Evolutionary conservation across 1,140 invertebrate genomes (phyloP).

Genomic region (Leptoteleia sp.): DNA sequence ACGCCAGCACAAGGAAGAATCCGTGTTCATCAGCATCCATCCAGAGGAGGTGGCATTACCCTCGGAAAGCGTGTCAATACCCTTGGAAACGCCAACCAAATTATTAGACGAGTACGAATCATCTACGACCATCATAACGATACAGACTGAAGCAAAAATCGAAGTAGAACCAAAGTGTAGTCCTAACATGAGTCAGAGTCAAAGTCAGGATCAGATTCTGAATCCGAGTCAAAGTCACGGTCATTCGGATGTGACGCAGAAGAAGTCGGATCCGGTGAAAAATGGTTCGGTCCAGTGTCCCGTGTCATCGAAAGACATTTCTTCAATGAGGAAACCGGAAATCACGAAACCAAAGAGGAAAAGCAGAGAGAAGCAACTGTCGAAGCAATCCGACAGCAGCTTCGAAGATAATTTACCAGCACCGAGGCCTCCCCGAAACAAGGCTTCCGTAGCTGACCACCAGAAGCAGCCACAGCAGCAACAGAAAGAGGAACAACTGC

Average conservation of each 20-base stretch:
- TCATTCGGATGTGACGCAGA: background rate
- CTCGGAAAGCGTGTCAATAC: constrained; percentile 76
- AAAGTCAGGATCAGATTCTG: constrained; percentile 15
- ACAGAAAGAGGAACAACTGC: constrained; percentile 27
- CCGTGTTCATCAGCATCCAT: constrained; percentile 54
- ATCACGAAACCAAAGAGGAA: constrained; percentile 74
- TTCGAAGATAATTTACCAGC: constrained; percentile 50
- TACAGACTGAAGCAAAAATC: constrained; percentile 74
- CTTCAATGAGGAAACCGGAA: constrained; percentile 67
- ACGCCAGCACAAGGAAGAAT: constrained; percentile 56
- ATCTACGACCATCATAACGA: constrained; percentile 62
- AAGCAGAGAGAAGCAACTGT: constrained; percentile 65
- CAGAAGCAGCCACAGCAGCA: constrained; percentile 30
- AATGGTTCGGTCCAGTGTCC: constrained; percentile 51
- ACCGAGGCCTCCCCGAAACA: constrained; percentile 40
- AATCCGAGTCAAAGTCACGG: constrained; percentile 11
- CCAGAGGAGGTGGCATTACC: constrained; percentile 73
- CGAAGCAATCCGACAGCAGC: constrained; percentile 56
- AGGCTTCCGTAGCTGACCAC: constrained; percentile 28
- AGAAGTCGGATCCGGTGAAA: constrained; percentile 44
- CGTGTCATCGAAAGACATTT: constrained; percentile 68
- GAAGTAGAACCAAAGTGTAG: constrained; percentile 44
- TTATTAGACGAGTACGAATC: constrained; percentile 76
- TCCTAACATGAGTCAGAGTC: constrained; percentile 11
- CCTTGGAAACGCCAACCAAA: constrained; percentile 77